phyloP scores from a whole-genome alignment of 2,113 vertebrate genomes.

The Bujurquina vittata region DNA sequence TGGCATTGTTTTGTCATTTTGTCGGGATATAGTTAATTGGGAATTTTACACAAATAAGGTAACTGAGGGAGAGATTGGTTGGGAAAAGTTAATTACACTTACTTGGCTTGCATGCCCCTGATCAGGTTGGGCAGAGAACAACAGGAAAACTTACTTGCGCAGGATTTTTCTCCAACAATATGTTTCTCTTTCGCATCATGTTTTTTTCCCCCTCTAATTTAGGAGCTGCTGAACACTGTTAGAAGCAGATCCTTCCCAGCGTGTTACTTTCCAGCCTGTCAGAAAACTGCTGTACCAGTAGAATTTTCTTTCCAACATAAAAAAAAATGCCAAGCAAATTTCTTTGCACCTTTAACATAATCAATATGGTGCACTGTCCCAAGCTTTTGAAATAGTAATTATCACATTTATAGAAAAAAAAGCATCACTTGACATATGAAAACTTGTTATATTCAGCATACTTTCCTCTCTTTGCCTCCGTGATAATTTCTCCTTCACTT shows the following conservation, averaged over 20 bases:
- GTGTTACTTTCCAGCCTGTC: constrained; percentile 52
- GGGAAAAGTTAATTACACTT: constrained; percentile 67
- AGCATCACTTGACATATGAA: constrained; percentile 62
- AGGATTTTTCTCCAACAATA: constrained; percentile 42
- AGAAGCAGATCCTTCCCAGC: constrained; percentile 36
- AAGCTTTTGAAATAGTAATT: constrained; percentile 73
- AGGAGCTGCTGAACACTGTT: constrained; percentile 26
- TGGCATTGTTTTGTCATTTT: constrained; percentile 62
- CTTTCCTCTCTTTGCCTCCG: constrained; percentile 46
- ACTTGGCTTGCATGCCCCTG: constrained; percentile 52
- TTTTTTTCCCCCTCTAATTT: not conserved
- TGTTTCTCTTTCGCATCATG: constrained; percentile 42
- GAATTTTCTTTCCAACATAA: constrained; percentile 13
- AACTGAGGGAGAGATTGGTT: constrained; percentile 67
- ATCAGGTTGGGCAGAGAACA: constrained; percentile 42
- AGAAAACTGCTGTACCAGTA: constrained; percentile 57
- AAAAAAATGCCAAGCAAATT: constrained; percentile 35
- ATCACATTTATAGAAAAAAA: constrained; percentile 71
- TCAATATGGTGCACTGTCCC: constrained; percentile 69
- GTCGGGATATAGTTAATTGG: constrained; percentile 65
- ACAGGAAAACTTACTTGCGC: constrained; percentile 31
- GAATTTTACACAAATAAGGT: constrained; percentile 68
- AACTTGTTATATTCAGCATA: constrained; percentile 72
- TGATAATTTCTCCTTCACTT: constrained; percentile 69
- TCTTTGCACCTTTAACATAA: constrained; percentile 72